Conservation (phyloP, 1,140 invertebrate genomes). For the Conus betulinus region DNA sequence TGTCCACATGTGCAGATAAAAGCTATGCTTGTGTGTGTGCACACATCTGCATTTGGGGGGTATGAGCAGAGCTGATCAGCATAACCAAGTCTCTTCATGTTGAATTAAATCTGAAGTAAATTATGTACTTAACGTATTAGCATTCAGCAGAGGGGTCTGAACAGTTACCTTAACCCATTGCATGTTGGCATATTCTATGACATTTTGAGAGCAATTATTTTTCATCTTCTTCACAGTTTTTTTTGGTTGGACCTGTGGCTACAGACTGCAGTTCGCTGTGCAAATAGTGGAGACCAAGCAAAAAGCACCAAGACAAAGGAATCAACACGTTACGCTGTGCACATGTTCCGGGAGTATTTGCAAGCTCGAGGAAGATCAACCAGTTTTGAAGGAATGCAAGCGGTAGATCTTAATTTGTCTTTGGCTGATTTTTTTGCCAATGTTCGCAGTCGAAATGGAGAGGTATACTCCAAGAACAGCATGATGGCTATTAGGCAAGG, state of each 20-base stretch:
- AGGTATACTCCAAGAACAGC: constrained; percentile 27
- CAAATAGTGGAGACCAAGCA: constrained; percentile 18
- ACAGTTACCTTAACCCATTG: too few relatives aligned
- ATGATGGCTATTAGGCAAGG: constrained; percentile 30
- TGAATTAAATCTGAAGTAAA: too few relatives aligned
- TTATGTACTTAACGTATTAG: too few relatives aligned
- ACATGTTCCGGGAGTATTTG: constrained; percentile 26
- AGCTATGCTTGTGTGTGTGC: too few relatives aligned
- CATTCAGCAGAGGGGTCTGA: too few relatives aligned
- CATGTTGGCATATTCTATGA: too few relatives aligned
- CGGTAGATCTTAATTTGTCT: background rate
- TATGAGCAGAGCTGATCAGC: too few relatives aligned
- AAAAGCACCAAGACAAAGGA: constrained; percentile 29
- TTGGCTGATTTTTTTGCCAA: constrained; percentile 31
- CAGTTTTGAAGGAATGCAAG: constrained; percentile 20
- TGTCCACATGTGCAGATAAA: too few relatives aligned
- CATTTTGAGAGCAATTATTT: background rate
- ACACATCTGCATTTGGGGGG: too few relatives aligned
- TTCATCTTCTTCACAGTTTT: constrained; percentile 31
- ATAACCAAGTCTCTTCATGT: too few relatives aligned
- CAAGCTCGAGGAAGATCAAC: background rate
- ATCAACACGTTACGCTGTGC: constrained; percentile 31
- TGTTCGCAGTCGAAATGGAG: constrained; percentile 30
- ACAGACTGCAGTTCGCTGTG: background rate
- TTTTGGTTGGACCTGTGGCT: constrained; percentile 18